These are phyloP conservation scores for Chloroclysta siterata DNA, from an alignment of 2,888 invertebrate species.

Conservation along the genomic window DNA sequence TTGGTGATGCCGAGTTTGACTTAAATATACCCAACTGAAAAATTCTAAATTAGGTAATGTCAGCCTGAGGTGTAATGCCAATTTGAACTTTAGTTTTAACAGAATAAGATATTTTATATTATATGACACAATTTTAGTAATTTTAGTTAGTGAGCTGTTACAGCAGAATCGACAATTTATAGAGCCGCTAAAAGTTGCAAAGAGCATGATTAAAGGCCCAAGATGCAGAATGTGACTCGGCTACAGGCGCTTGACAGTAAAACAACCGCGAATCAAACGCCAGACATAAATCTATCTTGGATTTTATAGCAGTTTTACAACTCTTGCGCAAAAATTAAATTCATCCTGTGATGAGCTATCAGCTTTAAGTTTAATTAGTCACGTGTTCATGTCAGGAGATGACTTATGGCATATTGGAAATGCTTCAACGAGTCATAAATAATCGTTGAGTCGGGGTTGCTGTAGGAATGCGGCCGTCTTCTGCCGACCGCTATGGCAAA, in stretches of 20 bases:
- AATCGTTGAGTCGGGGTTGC: constrained; percentile 10
- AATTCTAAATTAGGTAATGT: no score
- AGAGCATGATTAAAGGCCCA: no score
- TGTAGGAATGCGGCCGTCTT: background rate
- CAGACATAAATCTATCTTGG: constrained; percentile 55
- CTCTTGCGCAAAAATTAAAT: constrained; percentile 63
- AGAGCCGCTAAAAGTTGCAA: no score
- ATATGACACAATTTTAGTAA: no score
- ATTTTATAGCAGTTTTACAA: constrained; percentile 57
- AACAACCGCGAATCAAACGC: constrained; percentile 9
- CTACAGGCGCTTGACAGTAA: constrained; percentile 4
- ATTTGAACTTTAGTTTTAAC: no score
- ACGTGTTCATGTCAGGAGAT: constrained; percentile 60
- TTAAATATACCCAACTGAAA: no score
- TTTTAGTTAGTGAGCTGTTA: no score
- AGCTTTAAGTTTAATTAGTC: constrained; percentile 68
- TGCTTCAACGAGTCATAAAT: constrained; percentile 38
- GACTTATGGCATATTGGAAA: constrained; percentile 72
- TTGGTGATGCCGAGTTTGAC: no score
- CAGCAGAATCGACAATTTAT: no score
- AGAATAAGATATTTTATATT: no score
- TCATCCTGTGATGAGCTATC: constrained; percentile 54
- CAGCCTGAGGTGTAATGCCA: no score
- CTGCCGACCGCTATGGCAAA: background rate
- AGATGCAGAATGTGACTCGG: no score